Evolutionary conservation across 2,888 invertebrate species (phyloP).

Genomic region (Drosophila nr. fundita): DNA sequence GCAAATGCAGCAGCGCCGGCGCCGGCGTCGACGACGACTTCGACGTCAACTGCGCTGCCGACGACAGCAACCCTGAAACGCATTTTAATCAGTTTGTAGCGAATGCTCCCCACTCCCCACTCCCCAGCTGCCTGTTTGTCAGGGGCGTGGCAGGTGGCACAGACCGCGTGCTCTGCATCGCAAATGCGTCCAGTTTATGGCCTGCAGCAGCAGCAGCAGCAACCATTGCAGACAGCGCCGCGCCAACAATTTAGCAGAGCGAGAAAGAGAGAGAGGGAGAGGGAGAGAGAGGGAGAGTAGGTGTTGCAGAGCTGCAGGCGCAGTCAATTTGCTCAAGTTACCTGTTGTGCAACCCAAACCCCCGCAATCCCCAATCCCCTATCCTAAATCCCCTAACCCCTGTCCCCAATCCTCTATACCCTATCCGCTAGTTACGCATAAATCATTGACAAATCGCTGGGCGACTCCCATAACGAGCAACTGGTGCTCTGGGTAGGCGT

Average conservation of each 20-base stretch:
- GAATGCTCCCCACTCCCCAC: not conserved
- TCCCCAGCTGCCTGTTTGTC: not conserved
- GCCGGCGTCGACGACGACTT: slow-evolving; percentile 12
- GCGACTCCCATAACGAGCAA: slow-evolving; percentile 57
- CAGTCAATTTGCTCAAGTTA: slow-evolving; percentile 45
- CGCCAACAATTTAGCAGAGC: slow-evolving; percentile 12
- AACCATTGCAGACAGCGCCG: slow-evolving; percentile 3
- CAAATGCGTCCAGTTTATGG: slow-evolving; percentile 61
- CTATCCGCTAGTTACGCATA: slow-evolving; percentile 22
- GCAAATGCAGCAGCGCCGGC: slow-evolving; percentile 63
- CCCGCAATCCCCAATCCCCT: not conserved
- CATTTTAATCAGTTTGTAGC: slow-evolving; percentile 73
- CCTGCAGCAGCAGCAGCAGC: slow-evolving; percentile 29
- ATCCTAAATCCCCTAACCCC: no score
- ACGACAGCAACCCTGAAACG: slow-evolving; percentile 58
- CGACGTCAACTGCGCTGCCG: slow-evolving; percentile 19
- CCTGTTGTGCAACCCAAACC: slow-evolving; percentile 26
- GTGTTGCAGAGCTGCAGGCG: slow-evolving; percentile 1
- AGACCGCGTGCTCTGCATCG: slow-evolving; percentile 61
- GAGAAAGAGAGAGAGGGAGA: no score
- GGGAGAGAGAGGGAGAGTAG: no score
- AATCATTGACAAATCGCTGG: slow-evolving; percentile 54
- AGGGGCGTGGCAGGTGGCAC: slow-evolving; percentile 50
- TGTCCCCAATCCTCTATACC: not conserved
- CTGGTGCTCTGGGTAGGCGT: slow-evolving; percentile 47